Conservation (phyloP, 2,797 vertebrate genomes). For the Lemur catta region DNA sequence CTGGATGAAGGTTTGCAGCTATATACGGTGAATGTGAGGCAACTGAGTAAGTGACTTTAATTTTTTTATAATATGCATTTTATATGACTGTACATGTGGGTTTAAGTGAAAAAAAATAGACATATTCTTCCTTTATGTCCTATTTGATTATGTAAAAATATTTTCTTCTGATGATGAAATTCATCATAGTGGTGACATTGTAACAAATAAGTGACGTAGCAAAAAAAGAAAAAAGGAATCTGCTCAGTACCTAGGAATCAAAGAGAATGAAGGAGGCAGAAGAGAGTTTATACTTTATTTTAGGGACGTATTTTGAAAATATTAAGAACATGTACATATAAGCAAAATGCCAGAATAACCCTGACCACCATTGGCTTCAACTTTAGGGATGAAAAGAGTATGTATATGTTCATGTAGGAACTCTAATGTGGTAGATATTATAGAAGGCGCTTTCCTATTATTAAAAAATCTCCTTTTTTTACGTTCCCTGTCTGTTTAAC, state of each 20-base stretch:
- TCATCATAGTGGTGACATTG: background rate
- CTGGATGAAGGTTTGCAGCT: constrained; percentile 83
- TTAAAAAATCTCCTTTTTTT: background rate
- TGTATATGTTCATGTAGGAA: background rate
- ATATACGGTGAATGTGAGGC: constrained; percentile 79
- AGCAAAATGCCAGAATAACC: background rate
- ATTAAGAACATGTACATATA: background rate
- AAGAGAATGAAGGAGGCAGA: background rate
- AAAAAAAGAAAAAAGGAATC: background rate
- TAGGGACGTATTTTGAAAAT: background rate
- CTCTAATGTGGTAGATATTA: background rate
- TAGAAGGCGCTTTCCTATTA: background rate
- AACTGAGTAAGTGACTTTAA: constrained; percentile 86
- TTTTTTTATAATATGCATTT: background rate
- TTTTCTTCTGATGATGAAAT: constrained; percentile 17
- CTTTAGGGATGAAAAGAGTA: background rate
- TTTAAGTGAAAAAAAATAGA: background rate
- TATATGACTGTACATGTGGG: background rate
- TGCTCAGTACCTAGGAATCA: background rate
- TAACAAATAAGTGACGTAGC: background rate
- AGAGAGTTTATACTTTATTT: background rate
- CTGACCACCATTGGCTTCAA: background rate
- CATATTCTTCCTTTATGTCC: background rate
- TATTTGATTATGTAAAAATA: background rate
- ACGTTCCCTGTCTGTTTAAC: background rate